A percentile compares a stretch with the other conserved stretches of the same genome.
Conservation (phyloP, 1,140 invertebrate genomes). For the Marisa cornuarietis region DNA sequence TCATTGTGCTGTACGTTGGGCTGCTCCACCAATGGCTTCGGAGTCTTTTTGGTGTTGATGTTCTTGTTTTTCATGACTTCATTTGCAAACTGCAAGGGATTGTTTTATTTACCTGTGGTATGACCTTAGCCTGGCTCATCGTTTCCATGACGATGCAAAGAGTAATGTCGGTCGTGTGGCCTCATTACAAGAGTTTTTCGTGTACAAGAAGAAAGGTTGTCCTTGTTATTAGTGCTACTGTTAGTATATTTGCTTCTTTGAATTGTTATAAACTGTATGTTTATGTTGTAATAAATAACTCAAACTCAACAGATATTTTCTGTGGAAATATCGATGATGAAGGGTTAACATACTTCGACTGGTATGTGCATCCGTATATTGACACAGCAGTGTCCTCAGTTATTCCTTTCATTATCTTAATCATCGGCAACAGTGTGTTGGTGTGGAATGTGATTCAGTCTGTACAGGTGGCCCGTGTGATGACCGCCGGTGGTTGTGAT, state of each 20-base stretch:
- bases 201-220: not conserved
- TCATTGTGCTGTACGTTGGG: slow-evolving; percentile 28
- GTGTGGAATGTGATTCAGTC: not conserved
- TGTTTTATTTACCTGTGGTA: not conserved
- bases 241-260: not conserved
- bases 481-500: not conserved
- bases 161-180: not conserved
- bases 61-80: slow-evolving; percentile 15
- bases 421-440: not conserved
- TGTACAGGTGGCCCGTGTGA: not conserved
- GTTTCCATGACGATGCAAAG: slow-evolving; percentile 12
- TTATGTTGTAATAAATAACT: not conserved
- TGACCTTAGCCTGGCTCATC: not conserved
- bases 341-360: not conserved
- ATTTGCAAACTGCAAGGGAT: slow-evolving; percentile 27
- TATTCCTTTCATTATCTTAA: not conserved
- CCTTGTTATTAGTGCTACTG: not conserved
- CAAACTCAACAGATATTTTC: not conserved
- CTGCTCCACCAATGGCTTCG: slow-evolving; percentile 33
- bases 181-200: not conserved
- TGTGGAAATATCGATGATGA: not conserved
- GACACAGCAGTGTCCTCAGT: not conserved
- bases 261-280: not conserved
- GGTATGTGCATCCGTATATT: not conserved
- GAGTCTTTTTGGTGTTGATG: slow-evolving; percentile 27